Evolutionary conservation across 2,113 vertebrate genomes (phyloP).

Genomic region (Brienomyrus longianalis): DNA sequence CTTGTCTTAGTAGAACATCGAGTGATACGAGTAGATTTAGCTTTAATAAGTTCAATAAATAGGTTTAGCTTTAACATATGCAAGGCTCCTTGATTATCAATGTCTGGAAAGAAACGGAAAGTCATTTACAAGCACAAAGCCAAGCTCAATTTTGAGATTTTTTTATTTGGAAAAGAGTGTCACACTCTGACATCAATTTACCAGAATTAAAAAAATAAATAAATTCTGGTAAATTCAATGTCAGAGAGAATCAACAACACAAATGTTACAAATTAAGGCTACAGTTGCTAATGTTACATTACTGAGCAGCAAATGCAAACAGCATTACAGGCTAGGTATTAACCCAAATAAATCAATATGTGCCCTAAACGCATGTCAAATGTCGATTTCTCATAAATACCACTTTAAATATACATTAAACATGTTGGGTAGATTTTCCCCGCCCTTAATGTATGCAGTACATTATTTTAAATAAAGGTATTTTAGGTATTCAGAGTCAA

Average conservation of each 20-base stretch:
- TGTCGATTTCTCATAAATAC: conserved; percentile 21
- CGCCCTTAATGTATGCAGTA: neutral
- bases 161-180: neutral
- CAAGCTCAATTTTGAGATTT: neutral
- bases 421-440: neutral
- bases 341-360: neutral
- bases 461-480: conserved; percentile 20
- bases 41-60: neutral
- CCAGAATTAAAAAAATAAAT: neutral
- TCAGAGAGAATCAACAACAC: neutral
- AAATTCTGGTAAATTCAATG: neutral
- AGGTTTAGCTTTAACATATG: neutral
- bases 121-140: neutral
- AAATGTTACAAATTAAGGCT: neutral
- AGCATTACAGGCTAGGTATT: neutral
- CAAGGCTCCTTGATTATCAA: neutral
- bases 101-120: neutral
- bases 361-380: neutral
- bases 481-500: conserved; percentile 22
- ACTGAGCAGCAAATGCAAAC: neutral
- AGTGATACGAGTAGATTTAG: neutral
- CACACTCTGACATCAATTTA: neutral
- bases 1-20: neutral
- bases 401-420: conserved; percentile 18
- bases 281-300: neutral